phyloP scores from a whole-genome alignment of 1,140 invertebrate genomes.

The Aphelenchoides besseyi region DNA sequence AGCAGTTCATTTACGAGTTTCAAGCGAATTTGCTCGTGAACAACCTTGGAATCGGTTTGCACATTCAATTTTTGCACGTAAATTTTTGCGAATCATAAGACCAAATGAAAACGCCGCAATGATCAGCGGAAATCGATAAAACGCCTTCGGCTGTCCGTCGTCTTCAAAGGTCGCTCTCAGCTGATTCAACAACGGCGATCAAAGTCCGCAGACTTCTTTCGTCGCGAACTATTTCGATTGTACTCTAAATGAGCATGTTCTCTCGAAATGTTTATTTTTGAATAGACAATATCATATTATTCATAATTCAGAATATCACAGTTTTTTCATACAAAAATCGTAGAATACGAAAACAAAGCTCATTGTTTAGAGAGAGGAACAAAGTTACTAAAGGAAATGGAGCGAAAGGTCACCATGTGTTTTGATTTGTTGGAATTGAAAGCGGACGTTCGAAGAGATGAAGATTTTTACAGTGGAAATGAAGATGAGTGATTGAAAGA shows the following conservation, averaged over 20 bases:
- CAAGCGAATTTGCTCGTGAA: too few species aligned
- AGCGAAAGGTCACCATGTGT: background rate
- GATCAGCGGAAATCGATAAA: too few species aligned
- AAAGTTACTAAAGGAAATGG: background rate
- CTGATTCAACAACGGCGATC: background rate
- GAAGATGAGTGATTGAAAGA: background rate
- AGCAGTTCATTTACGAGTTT: too few species aligned
- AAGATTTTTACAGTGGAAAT: background rate
- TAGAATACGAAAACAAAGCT: slow-evolving; percentile 2
- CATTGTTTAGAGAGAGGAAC: background rate
- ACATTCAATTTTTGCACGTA: too few species aligned
- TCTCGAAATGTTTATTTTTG: background rate
- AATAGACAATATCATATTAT: background rate
- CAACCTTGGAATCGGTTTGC: too few species aligned
- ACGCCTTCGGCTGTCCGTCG: background rate
- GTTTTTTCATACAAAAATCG: too few species aligned
- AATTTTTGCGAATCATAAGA: too few species aligned
- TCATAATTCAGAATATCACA: slow-evolving; percentile 1
- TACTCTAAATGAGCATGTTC: background rate
- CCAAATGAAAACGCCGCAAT: too few species aligned
- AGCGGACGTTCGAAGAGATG: background rate
- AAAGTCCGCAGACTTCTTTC: background rate
- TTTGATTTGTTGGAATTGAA: slow-evolving; percentile 6
- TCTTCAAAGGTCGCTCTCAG: background rate
- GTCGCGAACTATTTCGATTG: background rate